A percentile compares a stretch with the other conserved stretches of the same genome.
Evolutionary conservation across 2,113 vertebrate species (phyloP).

Genomic region (Ailurus styani): DNA sequence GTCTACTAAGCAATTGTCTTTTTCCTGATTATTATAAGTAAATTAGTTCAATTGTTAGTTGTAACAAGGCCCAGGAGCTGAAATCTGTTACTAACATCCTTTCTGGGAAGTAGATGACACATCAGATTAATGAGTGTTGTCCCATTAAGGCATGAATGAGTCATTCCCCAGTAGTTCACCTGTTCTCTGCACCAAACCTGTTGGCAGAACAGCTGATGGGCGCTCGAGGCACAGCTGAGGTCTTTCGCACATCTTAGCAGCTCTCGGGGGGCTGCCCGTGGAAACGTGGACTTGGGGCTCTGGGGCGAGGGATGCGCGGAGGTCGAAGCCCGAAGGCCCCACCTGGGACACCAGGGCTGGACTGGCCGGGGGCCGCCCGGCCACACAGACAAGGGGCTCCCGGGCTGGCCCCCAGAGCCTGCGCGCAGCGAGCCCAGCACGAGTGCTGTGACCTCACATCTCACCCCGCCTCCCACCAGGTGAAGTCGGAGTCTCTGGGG

Average conservation of each 20-base stretch:
- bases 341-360: fast-evolving
- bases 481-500: conserved; percentile 92
- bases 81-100: not conserved
- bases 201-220: not conserved
- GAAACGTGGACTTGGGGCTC: not conserved
- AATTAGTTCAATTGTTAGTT: not conserved
- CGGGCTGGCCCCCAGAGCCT: fast-evolving
- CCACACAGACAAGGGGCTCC: fast-evolving
- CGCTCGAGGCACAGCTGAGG: not conserved
- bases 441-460: no score
- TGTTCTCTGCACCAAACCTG: not conserved
- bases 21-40: not conserved
- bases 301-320: no score
- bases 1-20: not conserved
- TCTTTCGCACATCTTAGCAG: not conserved
- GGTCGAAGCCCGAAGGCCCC: not conserved
- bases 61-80: not conserved
- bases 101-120: not conserved
- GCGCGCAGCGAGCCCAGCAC: not conserved
- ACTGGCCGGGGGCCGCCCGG: not conserved
- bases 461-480: conserved; percentile 76
- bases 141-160: not conserved
- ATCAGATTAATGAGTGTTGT: not conserved
- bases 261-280: fast-evolving
- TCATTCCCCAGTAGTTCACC: not conserved